These are phyloP conservation scores for Arremon aurantiirostris DNA, from an alignment of 2,797 vertebrate genomes.

Conservation along the genomic window DNA sequence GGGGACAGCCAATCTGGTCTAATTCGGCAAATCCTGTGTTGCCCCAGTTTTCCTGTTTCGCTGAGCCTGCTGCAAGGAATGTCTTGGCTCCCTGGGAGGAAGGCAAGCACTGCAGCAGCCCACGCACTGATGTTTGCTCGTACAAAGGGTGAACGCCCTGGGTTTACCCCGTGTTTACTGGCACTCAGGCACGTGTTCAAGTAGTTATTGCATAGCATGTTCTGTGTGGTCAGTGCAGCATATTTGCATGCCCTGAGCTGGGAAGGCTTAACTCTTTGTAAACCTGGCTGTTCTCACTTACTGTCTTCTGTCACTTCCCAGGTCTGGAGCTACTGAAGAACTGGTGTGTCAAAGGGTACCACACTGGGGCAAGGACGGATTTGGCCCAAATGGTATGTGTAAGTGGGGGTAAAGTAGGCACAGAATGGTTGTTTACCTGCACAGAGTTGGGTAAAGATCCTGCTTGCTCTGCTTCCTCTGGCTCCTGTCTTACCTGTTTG, in stretches of 20 bases:
- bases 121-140: background rate
- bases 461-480: background rate
- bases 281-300: background rate
- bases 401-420: background rate
- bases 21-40: conserved; percentile 32
- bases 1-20: conserved; percentile 23
- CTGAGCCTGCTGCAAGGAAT: background rate
- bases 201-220: background rate
- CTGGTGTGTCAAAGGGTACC: conserved; percentile 82
- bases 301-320: conserved; percentile 37
- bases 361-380: conserved; percentile 70
- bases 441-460: background rate
- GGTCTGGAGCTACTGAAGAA: conserved; percentile 80
- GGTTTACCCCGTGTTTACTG: conserved; percentile 32
- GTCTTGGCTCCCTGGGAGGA: conserved; percentile 12
- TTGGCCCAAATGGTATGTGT: conserved; percentile 72
- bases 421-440: background rate
- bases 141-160: conserved; percentile 51
- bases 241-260: background rate
- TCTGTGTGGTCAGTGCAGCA: background rate
- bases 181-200: background rate
- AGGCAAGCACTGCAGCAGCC: background rate
- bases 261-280: background rate
- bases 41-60: conserved; percentile 39
- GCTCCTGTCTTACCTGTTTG: background rate